Base-by-base conservation (phyloP, 2,113 vertebrate genomes). In the Numenius arquata region DNA sequence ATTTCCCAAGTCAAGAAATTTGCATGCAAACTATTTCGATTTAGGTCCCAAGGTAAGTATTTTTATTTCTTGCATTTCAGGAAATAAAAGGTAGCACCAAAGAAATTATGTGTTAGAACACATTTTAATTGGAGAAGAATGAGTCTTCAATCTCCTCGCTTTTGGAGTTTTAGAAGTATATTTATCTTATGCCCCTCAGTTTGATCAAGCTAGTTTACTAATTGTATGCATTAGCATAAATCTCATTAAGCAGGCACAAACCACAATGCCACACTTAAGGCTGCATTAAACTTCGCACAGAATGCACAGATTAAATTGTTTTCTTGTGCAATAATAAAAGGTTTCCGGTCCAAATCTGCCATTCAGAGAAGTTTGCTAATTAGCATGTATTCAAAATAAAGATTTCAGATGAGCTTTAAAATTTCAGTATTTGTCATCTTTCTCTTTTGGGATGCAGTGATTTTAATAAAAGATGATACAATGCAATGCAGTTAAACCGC, bases 221-320 rank as follows among this genome's bases (percentile, higher is more conserved):
- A 90, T 48, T 95, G 43, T 14, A 80, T 55, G 19, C 19, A 96
- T 93, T 94, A 94, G 59, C 85, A 94, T 91, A 90, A 94, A 88
- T 78, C 50, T 86, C 72, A 90, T 96, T 90, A 91, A 73, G 43
- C 15, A 95, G 43, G 47, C 50, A 90, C n/a, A 85, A 87, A 70
- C 26, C 47, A 61, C 29, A 86, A 56, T 50, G 38, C 22, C 55
- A 67, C 52, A 86, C 72, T 90, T 74, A 88, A 55, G 16, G 45
- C 9, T 48, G 73, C 53, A 67, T 65, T 71, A 84, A 94, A 91
- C 30, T 74, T 74, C 52, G 72, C 21, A 92, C 41, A 63, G 47
- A 86, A 88, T 88, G 23, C 29, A 80, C 29, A 82, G 41, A 90
- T 40, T 78, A 56, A 85, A 87, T 41, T 66, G 50, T 12, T 85